These are phyloP conservation scores for Tyto alba DNA, from an alignment of 2,113 vertebrate genomes.

Conservation along the genomic window DNA sequence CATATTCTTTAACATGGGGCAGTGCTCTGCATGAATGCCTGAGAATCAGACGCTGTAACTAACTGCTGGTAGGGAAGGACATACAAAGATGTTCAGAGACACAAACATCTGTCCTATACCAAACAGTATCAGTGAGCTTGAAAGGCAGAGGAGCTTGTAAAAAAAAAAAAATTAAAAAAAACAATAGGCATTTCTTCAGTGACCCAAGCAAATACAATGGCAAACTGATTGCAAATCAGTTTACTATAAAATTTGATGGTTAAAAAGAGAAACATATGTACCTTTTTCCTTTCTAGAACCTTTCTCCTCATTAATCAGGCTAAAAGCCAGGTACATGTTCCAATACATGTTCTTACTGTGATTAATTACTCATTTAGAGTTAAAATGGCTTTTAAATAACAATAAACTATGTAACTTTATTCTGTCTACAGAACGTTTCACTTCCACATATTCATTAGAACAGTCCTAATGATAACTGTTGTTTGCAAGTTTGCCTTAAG, in stretches of 20 bases:
- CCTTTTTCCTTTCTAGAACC: neutral
- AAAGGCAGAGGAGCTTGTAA: neutral
- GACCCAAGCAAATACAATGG: neutral
- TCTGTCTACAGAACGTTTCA: neutral
- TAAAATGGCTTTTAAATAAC: neutral
- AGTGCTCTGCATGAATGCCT: too few relatives aligned
- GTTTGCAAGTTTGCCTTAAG: neutral
- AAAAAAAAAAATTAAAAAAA: too few relatives aligned
- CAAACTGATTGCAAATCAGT: neutral
- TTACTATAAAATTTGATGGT: neutral
- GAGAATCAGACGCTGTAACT: too few relatives aligned
- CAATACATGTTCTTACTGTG: neutral
- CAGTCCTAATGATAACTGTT: neutral
- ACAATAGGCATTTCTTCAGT: neutral
- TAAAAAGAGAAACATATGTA: neutral
- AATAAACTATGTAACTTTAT: neutral
- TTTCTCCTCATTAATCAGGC: neutral
- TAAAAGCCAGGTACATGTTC: neutral
- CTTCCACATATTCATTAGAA: neutral
- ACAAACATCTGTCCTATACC: too few relatives aligned
- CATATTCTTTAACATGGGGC: too few relatives aligned
- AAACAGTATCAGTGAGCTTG: too few relatives aligned
- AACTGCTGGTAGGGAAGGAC: too few relatives aligned
- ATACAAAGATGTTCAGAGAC: too few relatives aligned
- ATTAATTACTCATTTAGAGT: neutral